A percentile compares a stretch with the other conserved stretches of the same genome.
These are phyloP conservation scores for Trichechus manatus DNA, from an alignment of 2,113 vertebrate genomes.

Conservation along the genomic window DNA sequence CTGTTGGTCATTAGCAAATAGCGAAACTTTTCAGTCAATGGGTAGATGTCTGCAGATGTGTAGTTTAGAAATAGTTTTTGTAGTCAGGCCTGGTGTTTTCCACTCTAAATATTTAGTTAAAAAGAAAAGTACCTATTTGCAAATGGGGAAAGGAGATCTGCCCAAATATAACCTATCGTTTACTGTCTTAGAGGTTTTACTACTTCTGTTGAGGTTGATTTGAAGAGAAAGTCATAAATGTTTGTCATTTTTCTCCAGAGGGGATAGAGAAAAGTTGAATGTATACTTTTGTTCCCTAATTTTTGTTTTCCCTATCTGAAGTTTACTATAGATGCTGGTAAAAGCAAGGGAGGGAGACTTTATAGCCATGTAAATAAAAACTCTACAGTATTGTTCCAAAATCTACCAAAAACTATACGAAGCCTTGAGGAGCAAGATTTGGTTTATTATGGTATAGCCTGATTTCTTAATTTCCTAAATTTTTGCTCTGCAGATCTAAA, in stretches of 20 bases:
- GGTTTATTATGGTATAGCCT: background rate
- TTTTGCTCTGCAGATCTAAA: slow-evolving; percentile 19
- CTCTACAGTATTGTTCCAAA: slow-evolving; percentile 25
- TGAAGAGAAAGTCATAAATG: slow-evolving; percentile 5
- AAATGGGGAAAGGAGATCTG: background rate
- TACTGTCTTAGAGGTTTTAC: background rate
- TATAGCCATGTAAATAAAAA: slow-evolving; percentile 1
- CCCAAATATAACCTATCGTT: background rate
- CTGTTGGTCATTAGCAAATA: background rate
- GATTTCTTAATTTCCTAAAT: slow-evolving; percentile 36
- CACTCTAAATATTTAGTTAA: background rate
- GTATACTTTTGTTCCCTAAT: background rate
- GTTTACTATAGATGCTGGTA: background rate
- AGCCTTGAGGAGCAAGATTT: slow-evolving; percentile 21
- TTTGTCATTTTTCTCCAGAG: background rate
- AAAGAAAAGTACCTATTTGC: slow-evolving; percentile 26
- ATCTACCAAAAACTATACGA: slow-evolving; percentile 6
- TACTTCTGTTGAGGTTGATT: background rate
- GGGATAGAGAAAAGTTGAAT: slow-evolving; percentile 21
- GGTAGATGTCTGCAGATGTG: background rate
- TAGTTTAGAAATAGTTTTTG: slow-evolving; percentile 22
- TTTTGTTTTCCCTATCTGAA: slow-evolving; percentile 43
- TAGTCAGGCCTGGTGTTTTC: background rate
- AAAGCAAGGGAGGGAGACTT: background rate
- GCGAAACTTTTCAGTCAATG: background rate